Percentiles rank a stretch among this genome's conserved stretches.
Conservation (phyloP, 2,797 vertebrate species). For the Sitta carolinensis region DNA sequence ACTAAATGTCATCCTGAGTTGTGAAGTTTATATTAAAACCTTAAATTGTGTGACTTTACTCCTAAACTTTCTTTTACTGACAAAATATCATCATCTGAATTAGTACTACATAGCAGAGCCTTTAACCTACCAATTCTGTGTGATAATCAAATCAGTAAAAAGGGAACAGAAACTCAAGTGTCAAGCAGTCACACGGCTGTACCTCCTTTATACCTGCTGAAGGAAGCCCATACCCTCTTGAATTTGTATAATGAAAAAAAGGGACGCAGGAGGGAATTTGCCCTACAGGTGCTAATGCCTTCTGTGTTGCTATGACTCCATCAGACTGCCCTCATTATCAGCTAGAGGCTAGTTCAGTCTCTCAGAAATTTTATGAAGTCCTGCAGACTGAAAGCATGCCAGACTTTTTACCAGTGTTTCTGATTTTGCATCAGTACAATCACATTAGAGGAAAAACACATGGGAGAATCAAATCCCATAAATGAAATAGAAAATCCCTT, state of each 20-base stretch:
- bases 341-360: background rate
- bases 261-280: background rate
- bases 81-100: background rate
- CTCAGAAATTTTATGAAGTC: background rate
- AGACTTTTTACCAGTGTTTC: background rate
- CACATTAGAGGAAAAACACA: slow-evolving; percentile 42
- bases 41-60: background rate
- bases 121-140: background rate
- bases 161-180: background rate
- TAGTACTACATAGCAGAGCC: background rate
- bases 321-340: background rate
- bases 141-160: background rate
- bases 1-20: background rate
- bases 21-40: background rate
- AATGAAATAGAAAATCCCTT: slow-evolving; percentile 62
- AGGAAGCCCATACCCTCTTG: background rate
- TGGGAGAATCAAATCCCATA: slow-evolving; percentile 28
- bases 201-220: background rate
- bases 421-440: slow-evolving; percentile 37
- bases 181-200: background rate
- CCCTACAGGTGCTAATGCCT: background rate
- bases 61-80: background rate
- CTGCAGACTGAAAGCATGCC: background rate
- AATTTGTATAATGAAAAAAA: background rate
- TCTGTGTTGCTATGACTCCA: background rate